phyloP scores from a whole-genome alignment of 1,140 invertebrate genomes.

The Drosophila pandora region DNA sequence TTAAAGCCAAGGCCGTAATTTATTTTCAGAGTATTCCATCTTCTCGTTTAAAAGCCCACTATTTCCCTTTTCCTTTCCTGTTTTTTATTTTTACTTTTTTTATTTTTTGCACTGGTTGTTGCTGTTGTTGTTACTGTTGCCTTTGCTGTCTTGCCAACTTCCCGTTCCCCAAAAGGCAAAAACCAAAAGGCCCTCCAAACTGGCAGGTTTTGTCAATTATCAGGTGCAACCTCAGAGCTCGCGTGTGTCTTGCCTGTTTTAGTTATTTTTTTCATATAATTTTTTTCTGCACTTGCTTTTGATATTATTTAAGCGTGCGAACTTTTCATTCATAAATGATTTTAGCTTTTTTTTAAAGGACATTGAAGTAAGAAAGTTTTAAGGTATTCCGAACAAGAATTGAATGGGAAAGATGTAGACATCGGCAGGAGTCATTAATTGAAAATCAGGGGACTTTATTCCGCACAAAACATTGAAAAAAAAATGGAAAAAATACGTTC shows the following conservation, averaged over 20 bases:
- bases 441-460: no score
- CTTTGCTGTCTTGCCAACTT: constrained; percentile 61
- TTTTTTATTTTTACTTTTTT: neutral
- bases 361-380: neutral
- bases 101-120: neutral
- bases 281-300: neutral
- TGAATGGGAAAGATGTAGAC: no score
- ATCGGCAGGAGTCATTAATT: no score
- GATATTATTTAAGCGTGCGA: constrained; percentile 49
- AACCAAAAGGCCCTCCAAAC: constrained; percentile 34
- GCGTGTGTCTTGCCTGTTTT: constrained; percentile 6
- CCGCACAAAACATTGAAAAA: no score
- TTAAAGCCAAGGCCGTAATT: no score
- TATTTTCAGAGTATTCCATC: neutral
- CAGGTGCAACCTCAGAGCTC: constrained; percentile 50
- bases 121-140: neutral
- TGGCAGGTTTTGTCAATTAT: constrained; percentile 80
- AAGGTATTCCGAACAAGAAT: no score
- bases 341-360: neutral
- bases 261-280: neutral
- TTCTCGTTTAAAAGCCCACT: neutral
- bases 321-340: constrained; percentile 75
- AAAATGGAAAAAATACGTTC: no score
- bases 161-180: constrained; percentile 36
- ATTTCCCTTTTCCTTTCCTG: neutral